These are phyloP conservation scores for Channallabes apus DNA, from an alignment of 2,797 vertebrate genomes.

Conservation along the genomic window DNA sequence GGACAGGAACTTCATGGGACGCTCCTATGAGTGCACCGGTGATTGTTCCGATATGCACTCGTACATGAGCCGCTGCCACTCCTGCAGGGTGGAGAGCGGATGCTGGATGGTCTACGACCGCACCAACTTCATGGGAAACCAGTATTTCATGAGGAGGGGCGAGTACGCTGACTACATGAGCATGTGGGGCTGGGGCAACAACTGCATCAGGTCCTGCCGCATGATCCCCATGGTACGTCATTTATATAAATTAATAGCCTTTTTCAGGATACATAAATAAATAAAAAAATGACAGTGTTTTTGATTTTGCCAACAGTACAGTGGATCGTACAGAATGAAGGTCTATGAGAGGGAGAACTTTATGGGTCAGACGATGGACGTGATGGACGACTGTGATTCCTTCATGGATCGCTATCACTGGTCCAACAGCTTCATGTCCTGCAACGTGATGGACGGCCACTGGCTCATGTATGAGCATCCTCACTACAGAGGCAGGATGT, in stretches of 20 bases:
- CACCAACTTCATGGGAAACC: slow-evolving; percentile 25
- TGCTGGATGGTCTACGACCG: slow-evolving; percentile 32
- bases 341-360: too few species aligned
- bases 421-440: slow-evolving; percentile 51
- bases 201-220: slow-evolving; percentile 42
- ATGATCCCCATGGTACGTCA: slow-evolving; percentile 41
- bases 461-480: slow-evolving; percentile 49
- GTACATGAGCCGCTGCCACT: slow-evolving; percentile 29
- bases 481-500: slow-evolving; percentile 54
- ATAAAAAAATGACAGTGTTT: too few species aligned
- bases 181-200: slow-evolving; percentile 52
- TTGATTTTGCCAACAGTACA: slow-evolving; percentile 21
- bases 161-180: slow-evolving; percentile 23
- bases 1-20: slow-evolving; percentile 8
- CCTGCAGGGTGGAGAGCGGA: slow-evolving; percentile 33
- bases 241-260: too few species aligned
- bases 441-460: slow-evolving; percentile 55
- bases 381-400: slow-evolving; percentile 46
- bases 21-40: slow-evolving; percentile 30
- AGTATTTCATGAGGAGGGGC: slow-evolving; percentile 42
- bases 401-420: slow-evolving; percentile 53
- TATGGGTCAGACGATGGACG: slow-evolving; percentile 47
- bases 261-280: too few species aligned
- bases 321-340: slow-evolving; percentile 56
- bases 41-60: slow-evolving; percentile 1